phyloP scores from a whole-genome alignment of 2,888 invertebrate species.

The Scotopteryx bipunctaria region DNA sequence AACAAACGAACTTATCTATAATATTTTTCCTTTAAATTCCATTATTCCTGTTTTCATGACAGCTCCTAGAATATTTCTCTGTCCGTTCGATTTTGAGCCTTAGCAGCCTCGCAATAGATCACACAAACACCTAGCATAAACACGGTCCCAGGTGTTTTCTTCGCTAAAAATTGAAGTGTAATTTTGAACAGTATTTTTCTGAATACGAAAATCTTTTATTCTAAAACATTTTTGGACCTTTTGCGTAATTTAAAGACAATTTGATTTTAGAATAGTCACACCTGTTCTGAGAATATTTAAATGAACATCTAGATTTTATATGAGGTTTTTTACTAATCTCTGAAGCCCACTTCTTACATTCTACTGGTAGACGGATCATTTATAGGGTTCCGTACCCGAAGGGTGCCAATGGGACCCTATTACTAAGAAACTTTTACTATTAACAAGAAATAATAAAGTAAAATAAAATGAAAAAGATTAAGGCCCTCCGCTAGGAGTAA shows the following conservation, averaged over 20 bases:
- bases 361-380: too few species aligned
- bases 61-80: constrained; percentile 49
- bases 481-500: too few species aligned
- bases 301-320: background rate
- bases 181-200: constrained; percentile 54
- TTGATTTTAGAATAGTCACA: constrained; percentile 26
- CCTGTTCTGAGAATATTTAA: constrained; percentile 15
- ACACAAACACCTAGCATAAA: constrained; percentile 27
- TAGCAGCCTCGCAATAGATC: constrained; percentile 31
- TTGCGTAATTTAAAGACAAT: constrained; percentile 28
- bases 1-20: constrained; percentile 25
- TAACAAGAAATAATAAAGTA: too few species aligned
- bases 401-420: too few species aligned
- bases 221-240: constrained; percentile 44
- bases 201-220: constrained; percentile 51
- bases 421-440: background rate
- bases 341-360: too few species aligned
- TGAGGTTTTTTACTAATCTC: too few species aligned
- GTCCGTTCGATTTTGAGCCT: constrained; percentile 34
- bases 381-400: too few species aligned
- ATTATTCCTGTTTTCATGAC: constrained; percentile 59
- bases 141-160: constrained; percentile 62
- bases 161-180: constrained; percentile 65
- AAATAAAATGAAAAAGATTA: too few species aligned
- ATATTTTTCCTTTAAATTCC: constrained; percentile 54